Evolutionary conservation across 2,888 invertebrate species (phyloP).

Genomic region (Elmis aenea): DNA sequence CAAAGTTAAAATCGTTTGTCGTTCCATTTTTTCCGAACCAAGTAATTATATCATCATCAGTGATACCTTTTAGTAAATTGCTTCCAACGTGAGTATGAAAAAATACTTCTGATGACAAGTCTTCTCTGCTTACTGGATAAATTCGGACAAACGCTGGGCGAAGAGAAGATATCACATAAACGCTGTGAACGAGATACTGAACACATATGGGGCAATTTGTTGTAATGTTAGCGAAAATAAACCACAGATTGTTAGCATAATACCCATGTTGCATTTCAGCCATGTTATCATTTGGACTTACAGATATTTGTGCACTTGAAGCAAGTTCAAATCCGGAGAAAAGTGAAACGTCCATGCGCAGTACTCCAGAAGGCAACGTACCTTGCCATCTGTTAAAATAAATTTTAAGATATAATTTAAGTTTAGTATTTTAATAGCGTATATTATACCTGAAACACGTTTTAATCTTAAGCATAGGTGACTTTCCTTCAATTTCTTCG

Average conservation of each 20-base stretch:
- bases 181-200: constrained; percentile 56
- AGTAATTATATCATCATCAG: constrained; percentile 61
- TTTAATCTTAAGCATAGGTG: constrained; percentile 59
- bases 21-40: constrained; percentile 61
- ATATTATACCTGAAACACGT: constrained; percentile 56
- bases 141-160: constrained; percentile 61
- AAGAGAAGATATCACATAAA: constrained; percentile 57
- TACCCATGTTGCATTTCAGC: constrained; percentile 59
- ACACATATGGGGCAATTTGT: constrained; percentile 59
- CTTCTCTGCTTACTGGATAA: constrained; percentile 58
- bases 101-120: constrained; percentile 59
- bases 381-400: constrained; percentile 54
- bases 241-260: constrained; percentile 59
- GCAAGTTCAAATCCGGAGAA: constrained; percentile 62
- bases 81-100: constrained; percentile 60
- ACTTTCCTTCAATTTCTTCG: constrained; percentile 60
- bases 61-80: constrained; percentile 55
- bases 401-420: not conserved
- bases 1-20: constrained; percentile 26
- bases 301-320: constrained; percentile 44
- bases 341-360: constrained; percentile 57
- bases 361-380: constrained; percentile 55
- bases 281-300: constrained; percentile 54
- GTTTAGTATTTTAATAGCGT: not conserved
- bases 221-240: constrained; percentile 60